Percentiles rank a stretch among this genome's conserved stretches.
Evolutionary conservation across 2,113 vertebrate genomes (phyloP).

Genomic region (Halcyon malimbica): DNA sequence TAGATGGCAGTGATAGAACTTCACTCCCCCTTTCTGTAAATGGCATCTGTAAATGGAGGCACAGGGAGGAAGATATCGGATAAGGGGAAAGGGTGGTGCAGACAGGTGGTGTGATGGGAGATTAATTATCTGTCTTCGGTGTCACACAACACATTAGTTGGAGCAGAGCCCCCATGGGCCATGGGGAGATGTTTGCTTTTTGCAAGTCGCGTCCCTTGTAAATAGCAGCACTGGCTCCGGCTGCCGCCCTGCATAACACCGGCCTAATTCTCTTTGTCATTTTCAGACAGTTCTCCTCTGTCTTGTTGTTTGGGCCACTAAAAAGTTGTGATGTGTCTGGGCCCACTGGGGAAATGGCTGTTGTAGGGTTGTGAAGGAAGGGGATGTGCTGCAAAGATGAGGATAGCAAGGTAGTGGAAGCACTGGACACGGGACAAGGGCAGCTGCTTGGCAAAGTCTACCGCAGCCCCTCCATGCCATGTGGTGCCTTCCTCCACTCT

Average conservation of each 20-base stretch:
- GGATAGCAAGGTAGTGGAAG: neutral
- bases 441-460: neutral
- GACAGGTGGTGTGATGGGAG: slow-evolving; percentile 70
- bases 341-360: slow-evolving; percentile 21
- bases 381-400: neutral
- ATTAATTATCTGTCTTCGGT: slow-evolving; percentile 75
- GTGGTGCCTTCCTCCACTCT: neutral
- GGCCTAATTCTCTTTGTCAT: slow-evolving; percentile 76
- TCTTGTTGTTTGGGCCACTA: slow-evolving; percentile 20
- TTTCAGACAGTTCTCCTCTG: slow-evolving; percentile 68
- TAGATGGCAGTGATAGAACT: slow-evolving; percentile 35
- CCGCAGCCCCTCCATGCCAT: neutral
- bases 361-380: neutral
- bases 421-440: neutral
- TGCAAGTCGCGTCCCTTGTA: slow-evolving; percentile 58
- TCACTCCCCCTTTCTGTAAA: neutral
- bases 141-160: slow-evolving; percentile 48
- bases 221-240: slow-evolving; percentile 61
- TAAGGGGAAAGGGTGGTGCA: neutral
- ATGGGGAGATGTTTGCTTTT: slow-evolving; percentile 67
- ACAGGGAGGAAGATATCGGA: neutral
- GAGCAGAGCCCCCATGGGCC: slow-evolving; percentile 43
- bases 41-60: neutral
- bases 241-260: slow-evolving; percentile 57
- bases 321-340: slow-evolving; percentile 51